These are phyloP conservation scores for Carcina quercana DNA, from an alignment of 2,888 invertebrate species.

Conservation along the genomic window DNA sequence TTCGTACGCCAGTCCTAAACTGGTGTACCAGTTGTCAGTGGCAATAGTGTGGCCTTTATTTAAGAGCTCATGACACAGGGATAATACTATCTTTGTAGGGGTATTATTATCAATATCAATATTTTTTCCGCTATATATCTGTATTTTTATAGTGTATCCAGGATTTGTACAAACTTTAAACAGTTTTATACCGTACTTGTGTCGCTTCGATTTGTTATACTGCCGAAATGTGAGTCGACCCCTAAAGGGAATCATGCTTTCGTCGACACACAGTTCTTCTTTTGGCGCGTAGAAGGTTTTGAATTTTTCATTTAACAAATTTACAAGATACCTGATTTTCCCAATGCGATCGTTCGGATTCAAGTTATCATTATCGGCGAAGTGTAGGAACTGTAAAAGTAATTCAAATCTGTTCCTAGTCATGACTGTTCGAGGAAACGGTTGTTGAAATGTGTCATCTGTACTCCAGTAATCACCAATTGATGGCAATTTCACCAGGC, in stretches of 20 bases:
- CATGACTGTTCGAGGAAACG: conserved; percentile 23
- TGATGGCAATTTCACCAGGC: conserved; percentile 23
- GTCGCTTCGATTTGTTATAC: conserved; percentile 24
- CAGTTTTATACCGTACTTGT: conserved; percentile 20
- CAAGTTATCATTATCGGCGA: conserved; percentile 22
- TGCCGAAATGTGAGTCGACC: conserved; percentile 23
- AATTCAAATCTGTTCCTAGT: conserved; percentile 26
- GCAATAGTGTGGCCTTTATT: conserved; percentile 19
- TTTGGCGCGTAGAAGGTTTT: conserved; percentile 13
- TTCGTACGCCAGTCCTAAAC: conserved; percentile 18
- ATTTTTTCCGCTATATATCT: conserved; percentile 23
- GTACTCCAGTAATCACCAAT: conserved; percentile 27
- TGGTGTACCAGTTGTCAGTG: conserved; percentile 21
- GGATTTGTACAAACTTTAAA: conserved; percentile 24
- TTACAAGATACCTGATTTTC: conserved; percentile 17
- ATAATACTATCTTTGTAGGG: conserved; percentile 25
- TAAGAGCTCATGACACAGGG: conserved; percentile 19
- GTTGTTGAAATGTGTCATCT: conserved; percentile 19
- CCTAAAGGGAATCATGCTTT: conserved; percentile 27
- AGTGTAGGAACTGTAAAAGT: conserved; percentile 27
- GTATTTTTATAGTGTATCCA: conserved; percentile 19
- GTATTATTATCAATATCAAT: conserved; percentile 21
- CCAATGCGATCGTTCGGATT: conserved; percentile 22
- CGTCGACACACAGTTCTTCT: conserved; percentile 24
- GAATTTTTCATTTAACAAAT: conserved; percentile 25